phyloP scores from a whole-genome alignment of 2,113 vertebrate species.

The Sminthopsis crassicaudata region DNA sequence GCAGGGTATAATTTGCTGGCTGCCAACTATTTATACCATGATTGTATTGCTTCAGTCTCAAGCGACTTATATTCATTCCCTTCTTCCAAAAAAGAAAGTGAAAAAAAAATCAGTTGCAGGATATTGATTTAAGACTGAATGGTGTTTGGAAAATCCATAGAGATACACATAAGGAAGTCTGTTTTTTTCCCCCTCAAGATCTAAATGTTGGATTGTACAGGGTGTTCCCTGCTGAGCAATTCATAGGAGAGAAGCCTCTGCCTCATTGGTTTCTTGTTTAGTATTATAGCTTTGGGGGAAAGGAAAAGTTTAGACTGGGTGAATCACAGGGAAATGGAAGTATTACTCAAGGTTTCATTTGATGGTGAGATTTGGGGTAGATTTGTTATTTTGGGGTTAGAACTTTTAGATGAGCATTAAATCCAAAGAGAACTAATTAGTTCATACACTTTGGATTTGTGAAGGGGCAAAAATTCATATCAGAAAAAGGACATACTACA shows the following conservation, averaged over 20 bases:
- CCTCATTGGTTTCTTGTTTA: conserved; percentile 28
- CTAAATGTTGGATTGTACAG: conserved; percentile 41
- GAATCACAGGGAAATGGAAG: neutral
- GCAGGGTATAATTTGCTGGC: conserved; percentile 62
- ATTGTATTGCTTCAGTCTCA: conserved; percentile 46
- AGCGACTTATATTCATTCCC: conserved; percentile 34
- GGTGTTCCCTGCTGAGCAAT: neutral
- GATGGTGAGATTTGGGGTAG: neutral
- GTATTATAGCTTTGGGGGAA: conserved; percentile 21
- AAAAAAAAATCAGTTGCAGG: conserved; percentile 47
- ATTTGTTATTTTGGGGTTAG: conserved; percentile 40
- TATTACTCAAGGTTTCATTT: neutral
- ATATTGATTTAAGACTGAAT: conserved; percentile 43
- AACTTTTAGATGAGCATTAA: conserved; percentile 25
- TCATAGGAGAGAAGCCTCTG: conserved; percentile 45
- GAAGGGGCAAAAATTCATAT: neutral
- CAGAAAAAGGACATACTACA: neutral
- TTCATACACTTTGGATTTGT: conserved; percentile 22
- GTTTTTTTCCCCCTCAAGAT: neutral
- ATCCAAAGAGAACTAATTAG: conserved; percentile 14
- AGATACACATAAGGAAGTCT: conserved; percentile 31
- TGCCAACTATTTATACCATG: conserved; percentile 54
- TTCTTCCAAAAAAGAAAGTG: conserved; percentile 45
- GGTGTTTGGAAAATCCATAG: conserved; percentile 53
- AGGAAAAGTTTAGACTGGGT: conserved; percentile 31